Conservation (phyloP, 2,888 invertebrate genomes). For the Xylocampa areola region DNA sequence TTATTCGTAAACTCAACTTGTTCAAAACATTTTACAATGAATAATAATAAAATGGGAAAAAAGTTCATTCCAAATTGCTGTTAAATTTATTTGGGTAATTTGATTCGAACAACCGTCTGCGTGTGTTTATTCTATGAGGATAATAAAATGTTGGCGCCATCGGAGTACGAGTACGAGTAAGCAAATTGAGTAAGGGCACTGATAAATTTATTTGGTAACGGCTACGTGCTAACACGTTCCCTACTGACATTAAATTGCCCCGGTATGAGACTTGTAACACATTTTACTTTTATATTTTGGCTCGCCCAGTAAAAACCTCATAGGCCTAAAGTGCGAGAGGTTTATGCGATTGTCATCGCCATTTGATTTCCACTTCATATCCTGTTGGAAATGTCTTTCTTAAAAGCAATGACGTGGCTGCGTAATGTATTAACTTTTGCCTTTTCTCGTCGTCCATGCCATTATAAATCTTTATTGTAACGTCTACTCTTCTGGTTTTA, state of each 20-base stretch:
- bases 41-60: slow-evolving; percentile 37
- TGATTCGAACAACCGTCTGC: slow-evolving; percentile 49
- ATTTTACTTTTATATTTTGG: slow-evolving; percentile 55
- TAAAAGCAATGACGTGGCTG: slow-evolving; percentile 43
- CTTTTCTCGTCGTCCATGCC: slow-evolving; percentile 22
- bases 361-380: slow-evolving; percentile 61
- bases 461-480: slow-evolving; percentile 44
- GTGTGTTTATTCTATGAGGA: slow-evolving; percentile 66
- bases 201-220: slow-evolving; percentile 79
- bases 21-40: slow-evolving; percentile 42
- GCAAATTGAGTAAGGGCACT: slow-evolving; percentile 74
- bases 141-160: slow-evolving; percentile 79
- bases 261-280: slow-evolving; percentile 58
- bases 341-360: slow-evolving; percentile 56
- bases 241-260: slow-evolving; percentile 68
- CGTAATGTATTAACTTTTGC: slow-evolving; percentile 51
- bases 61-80: slow-evolving; percentile 32
- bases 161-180: slow-evolving; percentile 71
- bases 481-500: slow-evolving; percentile 20
- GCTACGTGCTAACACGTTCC: slow-evolving; percentile 72
- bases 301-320: slow-evolving; percentile 39
- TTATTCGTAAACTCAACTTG: slow-evolving; percentile 45
- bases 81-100: slow-evolving; percentile 49
- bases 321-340: slow-evolving; percentile 41
- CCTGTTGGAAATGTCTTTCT: slow-evolving; percentile 51